Evolutionary conservation across 2,888 invertebrate species (phyloP).

Genomic region (Volucella inflata): DNA sequence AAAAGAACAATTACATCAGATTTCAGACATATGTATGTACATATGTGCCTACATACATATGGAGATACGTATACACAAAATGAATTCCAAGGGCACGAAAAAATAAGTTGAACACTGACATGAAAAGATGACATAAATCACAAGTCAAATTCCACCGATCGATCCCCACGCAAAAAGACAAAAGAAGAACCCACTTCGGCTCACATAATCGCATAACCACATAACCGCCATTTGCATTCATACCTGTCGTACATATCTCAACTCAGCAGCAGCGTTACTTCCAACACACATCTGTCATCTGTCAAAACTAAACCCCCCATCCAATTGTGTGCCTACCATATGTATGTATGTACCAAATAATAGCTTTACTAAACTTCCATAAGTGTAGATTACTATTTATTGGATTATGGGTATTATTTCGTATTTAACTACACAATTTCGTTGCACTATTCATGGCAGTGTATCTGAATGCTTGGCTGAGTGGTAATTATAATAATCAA

Average conservation of each 20-base stretch:
- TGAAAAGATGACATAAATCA: not conserved
- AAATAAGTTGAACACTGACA: too few relatives aligned
- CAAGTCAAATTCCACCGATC: not conserved
- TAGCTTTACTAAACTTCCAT: constrained; percentile 49
- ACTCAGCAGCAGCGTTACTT: not conserved
- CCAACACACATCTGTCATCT: not conserved
- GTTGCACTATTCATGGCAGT: too few relatives aligned
- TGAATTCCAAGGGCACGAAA: too few relatives aligned
- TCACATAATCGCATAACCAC: not conserved
- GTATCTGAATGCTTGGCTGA: not conserved
- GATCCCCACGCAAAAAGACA: not conserved
- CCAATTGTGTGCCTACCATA: constrained; percentile 2
- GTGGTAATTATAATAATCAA: constrained; percentile 59
- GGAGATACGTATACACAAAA: too few relatives aligned
- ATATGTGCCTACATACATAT: too few relatives aligned
- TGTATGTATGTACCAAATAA: not conserved
- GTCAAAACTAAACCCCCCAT: constrained; percentile 41
- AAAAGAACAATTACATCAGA: too few relatives aligned
- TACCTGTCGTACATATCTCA: not conserved
- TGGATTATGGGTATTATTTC: constrained; percentile 69
- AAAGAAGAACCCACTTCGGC: not conserved
- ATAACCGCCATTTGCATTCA: constrained; percentile 28
- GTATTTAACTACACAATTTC: constrained; percentile 61
- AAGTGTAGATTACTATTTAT: constrained; percentile 70
- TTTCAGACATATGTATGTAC: too few relatives aligned